Evolutionary conservation across 2,113 vertebrate species (phyloP), one percentile per base, ranked within the genome.

Genomic region (Uria lomvia): DNA sequence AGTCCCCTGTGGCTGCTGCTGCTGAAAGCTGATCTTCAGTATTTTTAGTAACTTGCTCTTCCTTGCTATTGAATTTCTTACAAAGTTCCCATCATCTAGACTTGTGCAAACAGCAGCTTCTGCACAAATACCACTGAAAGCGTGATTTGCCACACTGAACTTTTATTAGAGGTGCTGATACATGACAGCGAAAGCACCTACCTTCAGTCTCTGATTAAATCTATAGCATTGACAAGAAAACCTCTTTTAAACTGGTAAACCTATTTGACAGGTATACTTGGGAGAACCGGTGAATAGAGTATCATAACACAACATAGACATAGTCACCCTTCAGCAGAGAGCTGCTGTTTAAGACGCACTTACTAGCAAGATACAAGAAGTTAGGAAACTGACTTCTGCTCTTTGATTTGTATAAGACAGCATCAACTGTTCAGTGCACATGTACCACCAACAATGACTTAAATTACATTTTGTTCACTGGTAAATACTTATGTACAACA

Each of bases 31-130:
- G 53, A 81, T 86, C 88, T 63, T 52, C 49, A 40, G 73, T 94
- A 89, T 96, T 96, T 96, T 94, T 93, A 96, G 90, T 56, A 96
- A 67, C 96, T 52, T 67, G 68, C 76, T 92, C 65, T 77, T 95
- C 88, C 94, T 95, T 22, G 58, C 60, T 94, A 88, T 86, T 89
- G 96, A 81, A 94, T 94, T 95, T 95, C 88, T 74, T n/a, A 72
- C 68, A 72, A 34, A 92, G 60, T 93, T 93, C 76, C 76, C 30
- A 71, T 55, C 70, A 80, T 5, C 66, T 1, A 45, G 81, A 24
- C 43, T 75, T 95, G 86, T 87, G 91, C 77, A 87, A 96, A 96
- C 90, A 95, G 86, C 76, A 95, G 79, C 60, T 91, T 66, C 86
- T 92, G 75, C 86, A 87, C 73, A 92, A 93, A 84, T 86, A 63